Conservation (phyloP, 2,888 invertebrate genomes). For the Gymnocheta viridis region DNA sequence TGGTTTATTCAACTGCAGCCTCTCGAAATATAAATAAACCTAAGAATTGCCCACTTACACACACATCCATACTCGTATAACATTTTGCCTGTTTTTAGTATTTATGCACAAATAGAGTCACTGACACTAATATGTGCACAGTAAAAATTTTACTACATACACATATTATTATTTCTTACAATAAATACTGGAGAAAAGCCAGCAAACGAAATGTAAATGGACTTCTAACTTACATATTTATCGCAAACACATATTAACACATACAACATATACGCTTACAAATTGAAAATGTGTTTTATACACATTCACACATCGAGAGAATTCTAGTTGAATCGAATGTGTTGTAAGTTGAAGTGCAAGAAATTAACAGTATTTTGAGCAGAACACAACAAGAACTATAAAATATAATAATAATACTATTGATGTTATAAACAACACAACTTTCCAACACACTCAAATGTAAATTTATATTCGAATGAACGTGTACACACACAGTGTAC, state of each 20-base stretch:
- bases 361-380: constrained; percentile 41
- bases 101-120: neutral
- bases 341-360: neutral
- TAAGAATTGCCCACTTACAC: constrained; percentile 49
- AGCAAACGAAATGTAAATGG: constrained; percentile 55
- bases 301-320: neutral
- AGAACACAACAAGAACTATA: constrained; percentile 37
- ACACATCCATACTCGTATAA: neutral
- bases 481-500: no score
- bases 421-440: constrained; percentile 41
- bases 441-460: neutral
- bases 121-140: constrained; percentile 29
- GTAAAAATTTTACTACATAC: no score
- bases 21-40: constrained; percentile 65
- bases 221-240: constrained; percentile 50
- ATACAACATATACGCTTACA: neutral
- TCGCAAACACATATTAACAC: neutral
- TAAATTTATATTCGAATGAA: neutral
- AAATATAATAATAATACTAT: constrained; percentile 44
- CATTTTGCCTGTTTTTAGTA: neutral
- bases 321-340: neutral
- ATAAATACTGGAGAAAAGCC: constrained; percentile 9
- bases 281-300: neutral
- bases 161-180: no score
- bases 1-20: constrained; percentile 68